Base-by-base conservation (phyloP, 2,888 invertebrate species). In the Bembecia ichneumoniformis region DNA sequence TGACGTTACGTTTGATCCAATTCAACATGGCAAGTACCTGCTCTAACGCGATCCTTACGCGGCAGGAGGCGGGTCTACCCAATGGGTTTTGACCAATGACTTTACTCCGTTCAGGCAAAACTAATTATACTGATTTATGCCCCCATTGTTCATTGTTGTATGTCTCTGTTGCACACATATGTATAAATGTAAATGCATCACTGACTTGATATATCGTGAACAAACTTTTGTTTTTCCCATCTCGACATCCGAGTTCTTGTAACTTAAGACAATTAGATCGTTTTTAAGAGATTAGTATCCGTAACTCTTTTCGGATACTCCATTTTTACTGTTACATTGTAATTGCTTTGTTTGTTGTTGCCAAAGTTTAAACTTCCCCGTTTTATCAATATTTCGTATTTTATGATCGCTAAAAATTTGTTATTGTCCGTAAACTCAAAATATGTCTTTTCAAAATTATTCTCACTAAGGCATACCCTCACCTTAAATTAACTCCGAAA, bases 41-140 rank as follows among this genome's bases (percentile, higher is more conserved):
- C 68, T 79, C 79, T 82, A 80, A 74, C 77, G 73, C 68, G 65
- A 63, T 61, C 66, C 66, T 57, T 58, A 56, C 70, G 64, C 67
- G 72, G 77, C 74, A 74, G 82, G 86, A 87, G 89, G 90, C 89
- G 90, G 88, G 88, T 66, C 71, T 79, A 40, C 69, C 70, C 75
- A 75, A 60, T 77, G 76, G 83, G 79, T 83, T 86, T 89, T 90
- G 90, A 90, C 91, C 91, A 91, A 91, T 91, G 90, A 89, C 81
- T 89, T 78, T 77, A 80, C 89, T 84, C 80, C 86, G 86, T 82
- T 78, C 76, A 71, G 71, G 77, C 86, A 90, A 91, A 92, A 93
- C 94, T 94, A 94, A 94, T 94, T 94, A 94, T 94, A 92, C 93
- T 94, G 94, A 94, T 94, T 94, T 94, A 94, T 94, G 93, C 92